A percentile compares a stretch with the other conserved stretches of the same genome.
These are phyloP conservation scores for Meriones unguiculatus DNA, from an alignment of 2,113 vertebrate species.

Conservation along the genomic window DNA sequence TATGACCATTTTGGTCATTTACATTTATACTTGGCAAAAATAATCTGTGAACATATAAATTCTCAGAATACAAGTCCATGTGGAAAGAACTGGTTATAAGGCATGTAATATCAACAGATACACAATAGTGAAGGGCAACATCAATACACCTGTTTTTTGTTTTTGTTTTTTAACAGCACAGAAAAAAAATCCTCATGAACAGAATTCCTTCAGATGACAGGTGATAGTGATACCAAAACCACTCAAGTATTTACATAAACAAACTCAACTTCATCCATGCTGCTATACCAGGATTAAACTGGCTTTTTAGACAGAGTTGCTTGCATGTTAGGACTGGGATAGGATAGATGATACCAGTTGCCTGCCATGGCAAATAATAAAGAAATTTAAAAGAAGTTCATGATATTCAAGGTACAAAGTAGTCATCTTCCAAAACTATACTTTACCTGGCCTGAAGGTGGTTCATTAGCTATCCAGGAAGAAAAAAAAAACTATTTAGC, in stretches of 20 bases:
- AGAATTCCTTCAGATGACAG: slow-evolving; percentile 73
- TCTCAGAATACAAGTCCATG: slow-evolving; percentile 33
- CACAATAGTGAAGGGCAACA: slow-evolving; percentile 41
- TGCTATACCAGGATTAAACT: slow-evolving; percentile 71
- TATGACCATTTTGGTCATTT: neutral
- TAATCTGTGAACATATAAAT: neutral
- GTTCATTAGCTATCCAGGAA: slow-evolving; percentile 59
- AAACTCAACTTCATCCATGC: slow-evolving; percentile 72
- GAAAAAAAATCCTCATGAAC: slow-evolving; percentile 21
- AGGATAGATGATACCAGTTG: slow-evolving; percentile 72
- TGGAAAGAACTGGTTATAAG: neutral
- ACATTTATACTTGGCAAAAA: neutral
- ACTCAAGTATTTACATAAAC: slow-evolving; percentile 73
- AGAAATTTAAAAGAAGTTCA: slow-evolving; percentile 29
- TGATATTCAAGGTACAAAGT: slow-evolving; percentile 41
- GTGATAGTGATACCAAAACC: neutral
- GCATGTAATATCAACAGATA: slow-evolving; percentile 1
- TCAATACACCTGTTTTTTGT: slow-evolving; percentile 26
- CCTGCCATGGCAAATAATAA: slow-evolving; percentile 68
- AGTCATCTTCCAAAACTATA: slow-evolving; percentile 65
- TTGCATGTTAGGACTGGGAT: slow-evolving; percentile 71
- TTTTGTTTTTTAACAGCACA: slow-evolving; percentile 63
- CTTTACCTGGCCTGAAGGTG: slow-evolving; percentile 47
- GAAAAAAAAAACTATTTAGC: neutral
- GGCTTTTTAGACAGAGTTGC: slow-evolving; percentile 59